These are phyloP conservation scores for Latrodectus geometricus DNA, from an alignment of 1,140 invertebrate species.

Conservation along the genomic window DNA sequence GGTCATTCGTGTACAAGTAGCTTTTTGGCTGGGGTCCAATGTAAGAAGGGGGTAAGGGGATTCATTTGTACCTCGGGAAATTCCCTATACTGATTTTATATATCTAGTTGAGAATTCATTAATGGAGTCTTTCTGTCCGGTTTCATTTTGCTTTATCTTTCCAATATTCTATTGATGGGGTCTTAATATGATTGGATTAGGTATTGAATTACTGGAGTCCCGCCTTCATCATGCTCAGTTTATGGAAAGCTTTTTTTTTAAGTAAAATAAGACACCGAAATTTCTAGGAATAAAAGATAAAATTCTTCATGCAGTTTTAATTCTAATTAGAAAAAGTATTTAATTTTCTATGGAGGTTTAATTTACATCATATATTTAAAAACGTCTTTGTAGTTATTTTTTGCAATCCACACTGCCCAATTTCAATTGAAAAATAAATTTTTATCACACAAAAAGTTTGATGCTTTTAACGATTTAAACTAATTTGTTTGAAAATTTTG, in stretches of 20 bases:
- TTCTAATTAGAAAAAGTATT: not conserved
- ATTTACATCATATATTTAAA: not conserved
- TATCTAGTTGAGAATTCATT: not conserved
- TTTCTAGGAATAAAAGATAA: not conserved
- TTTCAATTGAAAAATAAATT: not conserved
- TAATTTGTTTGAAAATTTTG: too few relatives aligned
- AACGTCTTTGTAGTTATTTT: not conserved
- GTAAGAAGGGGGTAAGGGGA: not conserved
- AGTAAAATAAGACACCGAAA: not conserved
- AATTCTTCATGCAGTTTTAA: not conserved
- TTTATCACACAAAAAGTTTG: too few relatives aligned
- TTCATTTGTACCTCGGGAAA: not conserved
- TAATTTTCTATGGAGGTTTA: not conserved
- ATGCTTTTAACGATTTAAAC: too few relatives aligned
- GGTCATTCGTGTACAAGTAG: conserved; percentile 41
- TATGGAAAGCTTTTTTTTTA: not conserved
- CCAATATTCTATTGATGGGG: not conserved
- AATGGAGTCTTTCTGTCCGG: not conserved
- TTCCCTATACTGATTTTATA: not conserved
- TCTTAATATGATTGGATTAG: not conserved
- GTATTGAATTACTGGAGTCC: not conserved
- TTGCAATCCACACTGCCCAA: not conserved
- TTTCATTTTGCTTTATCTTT: not conserved
- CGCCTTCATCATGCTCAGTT: not conserved
- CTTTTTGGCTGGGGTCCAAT: conserved; percentile 43